Base-by-base conservation (phyloP, 92 coral and sea anemone genomes). In the Anthopleura xanthogrammica region DNA sequence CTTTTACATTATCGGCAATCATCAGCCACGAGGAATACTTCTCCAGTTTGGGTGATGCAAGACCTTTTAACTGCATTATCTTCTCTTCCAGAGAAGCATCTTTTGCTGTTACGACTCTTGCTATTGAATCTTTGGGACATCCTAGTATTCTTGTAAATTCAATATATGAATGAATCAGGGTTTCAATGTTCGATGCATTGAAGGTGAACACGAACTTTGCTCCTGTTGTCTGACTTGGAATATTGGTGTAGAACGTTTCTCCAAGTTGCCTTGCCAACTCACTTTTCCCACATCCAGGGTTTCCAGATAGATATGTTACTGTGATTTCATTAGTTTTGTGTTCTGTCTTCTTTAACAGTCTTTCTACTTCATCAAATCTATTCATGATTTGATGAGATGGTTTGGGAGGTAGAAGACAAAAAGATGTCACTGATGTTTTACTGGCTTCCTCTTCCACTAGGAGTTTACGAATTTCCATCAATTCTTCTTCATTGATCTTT, bases 211-310 rank as follows among this genome's bases (percentile, higher is more conserved):
- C 91, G 65, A 84, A 81, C 50, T 83, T 43, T 57, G 17, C 60
- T 19, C 16, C 20, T 12, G 29, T 48, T 5, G 75, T 70, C 17
- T 57, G 57, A 13, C 40, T 29, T 41, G 3, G 17, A 17, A 12
- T 22, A 36, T 79, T 83, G 12, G 41, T 68, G 74, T 40, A 74
- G 82, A 77, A 64, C 17, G 79, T 77, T 70, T 83, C 24, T 78
- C 91, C 91, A 55, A 88, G 46, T 57, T 88, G 91, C 66, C 91
- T 85, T 40, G 91, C 88, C 41, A 83, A 20, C 46, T 88, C 83
- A 83, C 72, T 88, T 83, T 88, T 87, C 11, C 90, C 90, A 79
- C 90, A 83, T 1, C 90, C 90, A 42, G 87, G 87, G 72, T 73
- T 87, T 12, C 91, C 91, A 16, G 77, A 83, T 3, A 88, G 70